phyloP scores from a whole-genome alignment of 2,888 invertebrate genomes.

The Acanthosepion lycidas region DNA sequence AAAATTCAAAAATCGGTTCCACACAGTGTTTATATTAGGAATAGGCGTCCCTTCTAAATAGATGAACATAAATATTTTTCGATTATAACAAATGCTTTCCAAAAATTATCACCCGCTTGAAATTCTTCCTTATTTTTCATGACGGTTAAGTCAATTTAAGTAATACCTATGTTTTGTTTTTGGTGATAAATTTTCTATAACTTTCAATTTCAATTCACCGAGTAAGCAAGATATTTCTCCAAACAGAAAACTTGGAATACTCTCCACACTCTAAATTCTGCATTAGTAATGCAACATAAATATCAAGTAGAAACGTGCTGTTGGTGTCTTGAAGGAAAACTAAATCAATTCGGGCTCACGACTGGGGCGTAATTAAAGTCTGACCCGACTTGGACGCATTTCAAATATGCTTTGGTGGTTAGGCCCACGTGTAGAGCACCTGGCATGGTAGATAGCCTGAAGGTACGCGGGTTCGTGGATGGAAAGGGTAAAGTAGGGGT shows the following conservation, averaged over 20 bases:
- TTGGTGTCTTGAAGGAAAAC: not conserved
- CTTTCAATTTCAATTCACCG: not conserved
- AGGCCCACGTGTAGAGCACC: not conserved
- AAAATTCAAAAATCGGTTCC: too few species aligned
- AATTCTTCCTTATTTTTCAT: too few species aligned
- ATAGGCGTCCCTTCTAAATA: too few species aligned
- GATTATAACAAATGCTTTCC: too few species aligned
- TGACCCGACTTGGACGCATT: not conserved
- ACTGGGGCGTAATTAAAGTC: constrained; percentile 22
- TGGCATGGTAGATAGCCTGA: not conserved
- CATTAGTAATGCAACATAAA: not conserved
- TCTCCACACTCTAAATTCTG: not conserved
- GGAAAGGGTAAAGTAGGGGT: not conserved
- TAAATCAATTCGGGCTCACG: constrained; percentile 1
- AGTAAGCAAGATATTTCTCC: not conserved
- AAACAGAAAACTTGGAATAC: not conserved
- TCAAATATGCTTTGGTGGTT: not conserved
- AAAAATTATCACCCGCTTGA: too few species aligned
- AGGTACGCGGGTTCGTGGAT: not conserved
- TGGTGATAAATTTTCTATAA: not conserved
- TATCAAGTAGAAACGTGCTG: not conserved
- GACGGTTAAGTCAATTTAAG: too few species aligned
- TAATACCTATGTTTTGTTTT: too few species aligned
- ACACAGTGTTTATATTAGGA: too few species aligned
- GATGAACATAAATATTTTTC: too few species aligned